Evolutionary conservation across 2,113 vertebrate species (phyloP).

Genomic region (Albula glossodonta): DNA sequence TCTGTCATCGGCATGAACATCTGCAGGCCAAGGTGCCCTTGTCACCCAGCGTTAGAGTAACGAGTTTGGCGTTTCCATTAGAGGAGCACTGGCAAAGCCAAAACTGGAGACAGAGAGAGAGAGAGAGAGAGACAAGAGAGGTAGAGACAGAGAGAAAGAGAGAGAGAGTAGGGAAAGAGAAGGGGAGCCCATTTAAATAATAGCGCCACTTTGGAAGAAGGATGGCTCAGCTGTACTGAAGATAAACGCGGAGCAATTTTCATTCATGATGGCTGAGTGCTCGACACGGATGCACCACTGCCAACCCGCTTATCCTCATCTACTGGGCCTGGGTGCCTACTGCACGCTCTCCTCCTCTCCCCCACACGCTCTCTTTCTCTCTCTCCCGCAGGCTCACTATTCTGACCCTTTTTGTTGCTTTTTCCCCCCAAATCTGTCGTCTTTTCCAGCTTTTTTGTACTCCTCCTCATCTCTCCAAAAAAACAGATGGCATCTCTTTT

Average conservation of each 20-base stretch:
- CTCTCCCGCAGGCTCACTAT: slow-evolving; percentile 5
- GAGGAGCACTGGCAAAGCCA: slow-evolving; percentile 51
- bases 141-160: slow-evolving; percentile 13
- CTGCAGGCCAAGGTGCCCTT: slow-evolving; percentile 84
- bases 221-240: slow-evolving; percentile 28
- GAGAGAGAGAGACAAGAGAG: not conserved
- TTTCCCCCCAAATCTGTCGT: not conserved
- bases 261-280: slow-evolving; percentile 24
- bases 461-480: slow-evolving; percentile 20
- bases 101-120: slow-evolving; percentile 22
- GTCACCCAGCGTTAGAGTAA: slow-evolving; percentile 72
- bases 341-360: not conserved
- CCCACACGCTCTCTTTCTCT: not conserved
- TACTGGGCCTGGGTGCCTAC: not conserved
- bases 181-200: slow-evolving; percentile 14
- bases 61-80: slow-evolving; percentile 71
- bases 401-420: slow-evolving; percentile 18
- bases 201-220: slow-evolving; percentile 22
- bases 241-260: slow-evolving; percentile 30
- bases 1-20: slow-evolving; percentile 79
- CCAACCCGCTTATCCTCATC: slow-evolving; percentile 20
- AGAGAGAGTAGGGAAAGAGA: slow-evolving; percentile 8
- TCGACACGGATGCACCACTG: slow-evolving; percentile 13
- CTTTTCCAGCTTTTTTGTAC: slow-evolving; percentile 22
- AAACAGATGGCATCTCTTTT: slow-evolving; percentile 32